phyloP scores from a whole-genome alignment of 2,888 invertebrate species.

The Anodontia alba region DNA sequence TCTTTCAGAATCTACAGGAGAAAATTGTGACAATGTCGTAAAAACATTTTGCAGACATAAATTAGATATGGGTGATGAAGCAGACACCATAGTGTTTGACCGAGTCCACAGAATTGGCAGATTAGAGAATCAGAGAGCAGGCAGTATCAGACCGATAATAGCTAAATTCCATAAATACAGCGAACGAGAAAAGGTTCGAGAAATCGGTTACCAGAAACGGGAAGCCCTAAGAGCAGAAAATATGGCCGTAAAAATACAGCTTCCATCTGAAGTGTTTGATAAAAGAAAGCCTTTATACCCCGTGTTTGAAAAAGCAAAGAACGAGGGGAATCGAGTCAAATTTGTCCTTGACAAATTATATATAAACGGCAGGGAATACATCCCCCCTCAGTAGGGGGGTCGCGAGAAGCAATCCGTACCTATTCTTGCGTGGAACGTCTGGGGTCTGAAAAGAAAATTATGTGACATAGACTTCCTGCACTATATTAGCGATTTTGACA shows the following conservation, averaged over 20 bases:
- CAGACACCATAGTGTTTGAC: background rate
- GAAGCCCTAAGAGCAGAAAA: background rate
- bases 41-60: background rate
- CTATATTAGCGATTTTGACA: background rate
- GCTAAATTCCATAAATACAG: background rate
- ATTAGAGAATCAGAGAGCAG: background rate
- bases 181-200: background rate
- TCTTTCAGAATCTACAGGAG: background rate
- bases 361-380: background rate
- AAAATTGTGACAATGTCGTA: background rate
- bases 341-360: background rate
- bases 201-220: background rate
- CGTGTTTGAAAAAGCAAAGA: background rate
- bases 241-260: background rate
- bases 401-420: background rate
- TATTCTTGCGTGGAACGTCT: background rate
- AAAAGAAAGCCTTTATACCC: background rate
- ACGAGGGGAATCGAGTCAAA: background rate
- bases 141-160: background rate
- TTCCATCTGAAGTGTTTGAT: background rate
- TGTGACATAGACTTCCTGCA: background rate
- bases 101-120: conserved; percentile 2
- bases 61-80: background rate
- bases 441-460: conserved; percentile 3
- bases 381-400: background rate